phyloP scores from a whole-genome alignment of 2,888 invertebrate genomes.

The Synergus itoensis region DNA sequence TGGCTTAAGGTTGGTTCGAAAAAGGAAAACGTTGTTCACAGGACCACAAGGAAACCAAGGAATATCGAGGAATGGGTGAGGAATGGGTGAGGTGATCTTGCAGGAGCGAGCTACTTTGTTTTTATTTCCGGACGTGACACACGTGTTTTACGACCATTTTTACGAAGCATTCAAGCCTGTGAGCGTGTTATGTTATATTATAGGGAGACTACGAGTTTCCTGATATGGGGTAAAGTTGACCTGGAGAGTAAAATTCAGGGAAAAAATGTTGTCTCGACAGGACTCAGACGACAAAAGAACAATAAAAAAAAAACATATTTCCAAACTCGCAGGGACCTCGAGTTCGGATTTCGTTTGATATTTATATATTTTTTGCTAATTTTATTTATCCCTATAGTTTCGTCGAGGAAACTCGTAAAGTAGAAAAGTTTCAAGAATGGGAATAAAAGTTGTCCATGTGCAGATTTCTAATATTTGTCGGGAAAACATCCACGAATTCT shows the following conservation, averaged over 20 bases:
- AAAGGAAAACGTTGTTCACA: constrained; percentile 7
- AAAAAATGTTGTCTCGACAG: neutral
- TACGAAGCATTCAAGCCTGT: constrained; percentile 18
- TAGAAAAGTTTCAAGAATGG: neutral
- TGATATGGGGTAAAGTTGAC: neutral
- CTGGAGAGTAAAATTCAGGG: neutral
- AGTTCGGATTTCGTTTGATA: neutral
- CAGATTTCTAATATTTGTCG: neutral
- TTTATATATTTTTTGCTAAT: neutral
- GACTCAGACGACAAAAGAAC: neutral
- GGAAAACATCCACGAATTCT: neutral
- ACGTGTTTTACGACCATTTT: constrained; percentile 34
- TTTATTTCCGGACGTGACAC: constrained; percentile 38
- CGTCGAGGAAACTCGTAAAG: neutral
- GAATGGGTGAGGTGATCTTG: neutral
- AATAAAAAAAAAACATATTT: neutral
- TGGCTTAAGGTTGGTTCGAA: constrained; percentile 13
- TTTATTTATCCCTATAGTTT: neutral
- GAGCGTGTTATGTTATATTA: constrained; percentile 12
- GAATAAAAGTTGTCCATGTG: neutral
- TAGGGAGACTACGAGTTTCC: neutral
- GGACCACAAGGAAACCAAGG: neutral
- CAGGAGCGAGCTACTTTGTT: constrained; percentile 28
- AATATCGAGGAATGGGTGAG: constrained; percentile 8
- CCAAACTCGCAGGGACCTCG: neutral